A percentile compares a stretch with the other conserved stretches of the same genome.
These are phyloP conservation scores for Asarcornis scutulata DNA, from an alignment of 2,113 vertebrate species.

Conservation along the genomic window DNA sequence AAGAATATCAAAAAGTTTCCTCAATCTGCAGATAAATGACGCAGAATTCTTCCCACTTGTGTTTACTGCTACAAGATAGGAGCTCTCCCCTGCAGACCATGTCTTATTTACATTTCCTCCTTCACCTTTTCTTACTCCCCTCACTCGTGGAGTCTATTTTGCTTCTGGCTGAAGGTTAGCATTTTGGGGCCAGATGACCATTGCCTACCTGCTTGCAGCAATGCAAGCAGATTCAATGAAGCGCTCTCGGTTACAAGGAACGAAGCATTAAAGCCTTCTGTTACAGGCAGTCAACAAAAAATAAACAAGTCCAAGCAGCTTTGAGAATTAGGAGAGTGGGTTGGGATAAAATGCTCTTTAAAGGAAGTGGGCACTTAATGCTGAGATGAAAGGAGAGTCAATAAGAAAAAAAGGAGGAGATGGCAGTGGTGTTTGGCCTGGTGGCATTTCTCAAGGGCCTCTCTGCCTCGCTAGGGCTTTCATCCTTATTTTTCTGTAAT, in stretches of 20 bases:
- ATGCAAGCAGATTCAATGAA: not conserved
- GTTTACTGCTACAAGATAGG: not conserved
- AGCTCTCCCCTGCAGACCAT: not conserved
- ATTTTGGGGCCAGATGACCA: not conserved
- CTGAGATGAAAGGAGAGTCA: not conserved
- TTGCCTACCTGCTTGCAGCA: not conserved
- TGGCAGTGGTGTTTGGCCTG: not conserved
- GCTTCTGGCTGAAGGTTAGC: not conserved
- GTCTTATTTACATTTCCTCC: not conserved
- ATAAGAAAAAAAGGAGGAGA: not conserved
- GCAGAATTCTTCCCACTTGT: not conserved
- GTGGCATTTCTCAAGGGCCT: not conserved
- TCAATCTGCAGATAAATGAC: not conserved
- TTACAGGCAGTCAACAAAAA: slow-evolving; percentile 5
- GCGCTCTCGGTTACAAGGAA: not conserved
- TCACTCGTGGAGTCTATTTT: not conserved
- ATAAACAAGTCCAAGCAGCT: not conserved
- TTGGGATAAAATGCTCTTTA: slow-evolving; percentile 15
- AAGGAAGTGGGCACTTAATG: not conserved
- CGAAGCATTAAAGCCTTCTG: not conserved
- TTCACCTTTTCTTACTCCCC: not conserved
- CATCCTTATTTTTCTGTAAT: not conserved
- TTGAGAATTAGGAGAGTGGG: not conserved
- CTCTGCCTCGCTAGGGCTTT: not conserved
- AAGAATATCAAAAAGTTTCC: not conserved